Percentiles rank a stretch among this genome's conserved stretches.
phyloP scores from a whole-genome alignment of 2,888 invertebrate species.

The Didymodactylos carnosus region DNA sequence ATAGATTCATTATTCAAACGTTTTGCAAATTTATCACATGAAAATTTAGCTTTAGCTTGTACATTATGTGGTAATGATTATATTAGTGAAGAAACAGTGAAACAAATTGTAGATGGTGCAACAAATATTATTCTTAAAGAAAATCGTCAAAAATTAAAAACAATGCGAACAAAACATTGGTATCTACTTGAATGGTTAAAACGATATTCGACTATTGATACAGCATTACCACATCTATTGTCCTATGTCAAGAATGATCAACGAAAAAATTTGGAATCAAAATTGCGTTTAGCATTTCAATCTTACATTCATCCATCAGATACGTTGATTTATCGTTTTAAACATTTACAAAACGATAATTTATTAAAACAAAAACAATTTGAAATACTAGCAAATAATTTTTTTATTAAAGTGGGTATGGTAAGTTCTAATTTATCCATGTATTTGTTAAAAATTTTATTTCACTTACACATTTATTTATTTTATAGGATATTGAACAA shows the following conservation, averaged over 20 bases:
- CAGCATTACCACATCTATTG: not conserved
- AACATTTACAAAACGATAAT: not conserved
- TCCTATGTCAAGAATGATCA: not conserved
- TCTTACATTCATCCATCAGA: not conserved
- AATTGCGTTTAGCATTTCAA: not conserved
- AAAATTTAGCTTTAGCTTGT: conserved; percentile 4
- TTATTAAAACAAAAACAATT: not conserved
- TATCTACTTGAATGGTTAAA: not conserved
- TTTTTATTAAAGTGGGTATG: not conserved
- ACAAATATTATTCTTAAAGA: not conserved
- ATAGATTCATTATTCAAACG: not conserved
- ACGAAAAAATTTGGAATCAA: not conserved
- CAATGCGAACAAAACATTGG: not conserved
- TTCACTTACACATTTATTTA: not conserved
- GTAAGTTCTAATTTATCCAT: not conserved
- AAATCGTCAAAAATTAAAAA: not conserved
- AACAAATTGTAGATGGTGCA: not conserved
- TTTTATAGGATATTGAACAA: not conserved
- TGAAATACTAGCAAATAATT: not conserved
- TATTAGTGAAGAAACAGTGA: not conserved
- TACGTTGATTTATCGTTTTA: not conserved
- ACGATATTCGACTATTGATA: not conserved
- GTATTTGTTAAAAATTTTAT: not conserved
- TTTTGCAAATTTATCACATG: not conserved
- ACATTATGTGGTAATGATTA: conserved; percentile 15